Evolutionary conservation across 2,113 vertebrate genomes (phyloP).

Genomic region (Cyphomyrus discorhynchus): DNA sequence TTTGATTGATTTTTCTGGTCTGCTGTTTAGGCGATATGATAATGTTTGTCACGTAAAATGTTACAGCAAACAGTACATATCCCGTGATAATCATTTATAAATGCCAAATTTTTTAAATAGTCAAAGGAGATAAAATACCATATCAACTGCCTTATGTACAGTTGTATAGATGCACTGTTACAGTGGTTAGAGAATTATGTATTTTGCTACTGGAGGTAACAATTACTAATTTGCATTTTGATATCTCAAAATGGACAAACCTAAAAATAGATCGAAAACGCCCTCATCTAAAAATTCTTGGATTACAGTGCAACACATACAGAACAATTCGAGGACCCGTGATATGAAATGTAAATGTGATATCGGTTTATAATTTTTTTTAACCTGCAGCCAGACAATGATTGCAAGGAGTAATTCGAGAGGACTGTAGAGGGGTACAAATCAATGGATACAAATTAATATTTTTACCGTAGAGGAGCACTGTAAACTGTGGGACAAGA

Average conservation of each 20-base stretch:
- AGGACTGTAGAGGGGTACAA: not conserved
- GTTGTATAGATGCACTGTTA: not conserved
- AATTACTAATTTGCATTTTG: not conserved
- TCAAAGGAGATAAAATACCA: not conserved
- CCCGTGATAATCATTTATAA: not conserved
- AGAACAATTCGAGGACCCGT: not conserved
- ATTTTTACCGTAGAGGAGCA: not conserved
- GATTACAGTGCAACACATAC: not conserved
- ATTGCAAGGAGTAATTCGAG: not conserved
- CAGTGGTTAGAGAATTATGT: not conserved
- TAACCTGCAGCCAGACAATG: not conserved
- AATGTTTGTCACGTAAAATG: not conserved
- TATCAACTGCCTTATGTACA: not conserved
- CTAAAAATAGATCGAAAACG: not conserved
- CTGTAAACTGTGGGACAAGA: not conserved
- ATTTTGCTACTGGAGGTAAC: not conserved
- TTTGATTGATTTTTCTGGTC: not conserved
- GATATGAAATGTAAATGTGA: not conserved
- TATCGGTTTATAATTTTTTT: not conserved
- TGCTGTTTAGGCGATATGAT: not conserved
- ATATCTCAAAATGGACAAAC: not conserved
- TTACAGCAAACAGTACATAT: not conserved
- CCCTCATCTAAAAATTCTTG: not conserved
- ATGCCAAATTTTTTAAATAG: not conserved
- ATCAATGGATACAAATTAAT: not conserved